Base-by-base conservation (phyloP, 2,113 vertebrate species). In the Eclectus roratus region DNA sequence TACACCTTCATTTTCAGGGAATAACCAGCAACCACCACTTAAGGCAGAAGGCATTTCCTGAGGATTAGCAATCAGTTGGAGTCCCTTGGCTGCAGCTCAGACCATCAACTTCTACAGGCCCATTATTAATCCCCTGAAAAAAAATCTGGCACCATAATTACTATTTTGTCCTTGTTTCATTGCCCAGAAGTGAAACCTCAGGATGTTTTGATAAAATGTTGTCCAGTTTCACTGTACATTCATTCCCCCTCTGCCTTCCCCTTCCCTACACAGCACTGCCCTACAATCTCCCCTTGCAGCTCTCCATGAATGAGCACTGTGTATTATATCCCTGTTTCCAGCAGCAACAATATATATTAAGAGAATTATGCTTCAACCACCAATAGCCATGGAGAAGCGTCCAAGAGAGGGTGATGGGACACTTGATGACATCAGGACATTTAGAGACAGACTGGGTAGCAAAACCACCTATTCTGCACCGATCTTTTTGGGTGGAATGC, bases 31-130 rank as follows among this genome's bases (percentile, higher is more conserved):
- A 93, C 77, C 58, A 87, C 41, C 63, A 85, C 90, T 94, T 91
- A 86, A 86, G 47, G 74, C n/a, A 94, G 63, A 94, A 94, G 73
- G 91, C 80, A 97, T 95, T 97, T 96, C 92, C 93, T 97, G 85
- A 93, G 93, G 94, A 97, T 97, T 96, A 96, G 87, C 68, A 65
- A 94, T 93, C 80, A 94, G 80, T 73, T 16, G 70, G 92, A 69
- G 87, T 88, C 82, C 44, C 1, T 1, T 69, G 77, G 93, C 77
- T 95, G 82, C 89, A 93, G 88, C 83, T 92, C 81, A 91, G 86
- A 50, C 85, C 71, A 91, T 89, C 94, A 58, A 37, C 73, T 92
- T 91, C 88, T 83, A 73, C 83, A 85, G 83, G n/a, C 46, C 68
- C 77, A 44, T 79, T 91, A 97, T 93, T 96, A 96, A 94, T 94